Percentiles rank a stretch among this genome's conserved stretches.
Conservation (phyloP, 1,140 invertebrate species). For the Cotesia vestalis region DNA sequence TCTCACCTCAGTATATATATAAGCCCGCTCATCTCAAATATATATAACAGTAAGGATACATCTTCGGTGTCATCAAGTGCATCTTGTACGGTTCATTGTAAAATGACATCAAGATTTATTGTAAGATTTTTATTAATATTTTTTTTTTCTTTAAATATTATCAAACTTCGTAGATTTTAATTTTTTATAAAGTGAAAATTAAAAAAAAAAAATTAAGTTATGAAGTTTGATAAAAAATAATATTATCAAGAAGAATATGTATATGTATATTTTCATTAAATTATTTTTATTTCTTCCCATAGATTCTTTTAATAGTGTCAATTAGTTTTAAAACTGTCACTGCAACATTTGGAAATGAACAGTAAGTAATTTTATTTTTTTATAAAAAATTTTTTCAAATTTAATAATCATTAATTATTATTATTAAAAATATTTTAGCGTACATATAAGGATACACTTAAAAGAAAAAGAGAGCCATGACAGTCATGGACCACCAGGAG, state of each 20-base stretch:
- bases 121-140: conserved; percentile 7
- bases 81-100: background rate
- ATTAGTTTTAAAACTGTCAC: conserved; percentile 43
- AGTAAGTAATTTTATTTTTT: conserved; percentile 51
- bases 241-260: too few relatives aligned
- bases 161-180: too few relatives aligned
- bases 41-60: conserved; percentile 35
- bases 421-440: conserved; percentile 48
- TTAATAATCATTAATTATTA: conserved; percentile 32
- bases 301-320: conserved; percentile 45
- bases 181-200: too few relatives aligned
- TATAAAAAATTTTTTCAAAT: conserved; percentile 3
- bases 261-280: too few relatives aligned
- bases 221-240: too few relatives aligned
- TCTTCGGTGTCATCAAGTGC: conserved; percentile 10
- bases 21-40: conserved; percentile 19
- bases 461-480: conserved; percentile 52
- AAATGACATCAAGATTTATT: conserved; percentile 18
- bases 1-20: conserved; percentile 33
- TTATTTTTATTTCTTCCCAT: conserved; percentile 42
- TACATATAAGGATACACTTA: conserved; percentile 63
- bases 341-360: conserved; percentile 63
- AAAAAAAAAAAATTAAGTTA: too few relatives aligned
- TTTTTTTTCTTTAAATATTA: background rate
- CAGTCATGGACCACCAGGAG: conserved; percentile 48